These are phyloP conservation scores for Cryptotermes secundus DNA, from an alignment of 1,140 invertebrate genomes.

Conservation along the genomic window DNA sequence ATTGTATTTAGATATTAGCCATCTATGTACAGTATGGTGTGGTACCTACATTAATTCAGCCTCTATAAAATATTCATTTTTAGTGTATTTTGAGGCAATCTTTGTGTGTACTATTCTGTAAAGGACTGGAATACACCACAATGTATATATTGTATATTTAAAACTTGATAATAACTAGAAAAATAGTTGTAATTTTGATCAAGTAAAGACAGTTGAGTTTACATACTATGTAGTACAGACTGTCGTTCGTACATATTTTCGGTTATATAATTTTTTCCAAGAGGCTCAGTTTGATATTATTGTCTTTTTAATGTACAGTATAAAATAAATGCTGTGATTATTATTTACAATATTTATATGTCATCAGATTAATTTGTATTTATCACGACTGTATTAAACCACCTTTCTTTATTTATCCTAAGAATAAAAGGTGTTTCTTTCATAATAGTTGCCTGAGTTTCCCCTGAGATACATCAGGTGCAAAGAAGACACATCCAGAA, in stretches of 20 bases:
- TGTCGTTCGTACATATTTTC: background rate
- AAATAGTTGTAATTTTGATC: background rate
- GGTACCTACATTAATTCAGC: constrained; percentile 6
- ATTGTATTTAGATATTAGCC: constrained; percentile 17
- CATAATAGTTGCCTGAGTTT: no score
- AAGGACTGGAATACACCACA: background rate
- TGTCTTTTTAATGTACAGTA: constrained; percentile 17
- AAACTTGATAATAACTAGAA: constrained; percentile 3
- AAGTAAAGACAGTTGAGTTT: constrained; percentile 9
- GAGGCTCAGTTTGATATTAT: constrained; percentile 6
- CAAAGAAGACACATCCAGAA: no score
- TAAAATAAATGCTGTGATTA: constrained; percentile 18
- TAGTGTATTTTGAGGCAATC: constrained; percentile 7
- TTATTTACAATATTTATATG: constrained; percentile 12
- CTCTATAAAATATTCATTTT: constrained; percentile 1
- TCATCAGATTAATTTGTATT: no score
- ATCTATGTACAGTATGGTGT: background rate
- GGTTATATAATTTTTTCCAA: background rate
- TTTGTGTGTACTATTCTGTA: background rate
- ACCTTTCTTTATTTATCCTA: no score
- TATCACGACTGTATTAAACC: no score
- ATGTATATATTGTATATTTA: constrained; percentile 14
- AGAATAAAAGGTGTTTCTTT: no score
- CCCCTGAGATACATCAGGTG: no score
- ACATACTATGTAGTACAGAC: background rate